Evolutionary conservation across 2,113 vertebrate genomes (phyloP).

Genomic region (Murina feae): DNA sequence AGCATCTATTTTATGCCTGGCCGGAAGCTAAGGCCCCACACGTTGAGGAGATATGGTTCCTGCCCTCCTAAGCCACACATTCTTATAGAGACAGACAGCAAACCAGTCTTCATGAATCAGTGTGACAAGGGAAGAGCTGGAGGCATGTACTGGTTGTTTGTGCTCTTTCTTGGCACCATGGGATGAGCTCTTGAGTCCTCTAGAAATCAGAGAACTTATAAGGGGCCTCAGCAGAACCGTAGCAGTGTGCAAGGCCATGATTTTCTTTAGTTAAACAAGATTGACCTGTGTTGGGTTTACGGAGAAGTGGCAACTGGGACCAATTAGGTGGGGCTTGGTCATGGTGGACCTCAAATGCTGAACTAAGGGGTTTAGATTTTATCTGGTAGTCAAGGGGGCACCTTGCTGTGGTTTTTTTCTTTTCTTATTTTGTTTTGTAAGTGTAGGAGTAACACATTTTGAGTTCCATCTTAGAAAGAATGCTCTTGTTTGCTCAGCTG

Average conservation of each 20-base stretch:
- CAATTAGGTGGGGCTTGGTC: fast-evolving
- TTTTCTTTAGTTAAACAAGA: too few relatives aligned
- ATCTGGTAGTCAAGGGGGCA: neutral
- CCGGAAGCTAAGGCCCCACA: neutral
- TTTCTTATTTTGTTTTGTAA: neutral
- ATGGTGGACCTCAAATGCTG: neutral
- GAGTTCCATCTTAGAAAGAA: neutral
- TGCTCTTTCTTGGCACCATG: fast-evolving
- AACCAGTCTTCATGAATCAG: fast-evolving
- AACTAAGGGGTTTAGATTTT: neutral
- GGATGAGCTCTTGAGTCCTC: neutral
- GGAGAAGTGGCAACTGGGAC: fast-evolving
- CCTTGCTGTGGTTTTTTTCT: too few relatives aligned
- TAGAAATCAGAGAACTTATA: neutral
- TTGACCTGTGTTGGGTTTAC: fast-evolving
- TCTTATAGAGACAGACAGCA: neutral
- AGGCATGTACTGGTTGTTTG: fast-evolving
- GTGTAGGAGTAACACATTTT: neutral
- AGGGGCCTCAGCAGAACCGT: fast-evolving
- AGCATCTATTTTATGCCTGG: neutral
- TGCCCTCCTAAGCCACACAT: neutral
- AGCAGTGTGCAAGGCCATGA: fast-evolving
- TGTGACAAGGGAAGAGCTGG: fast-evolving
- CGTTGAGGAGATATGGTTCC: neutral
- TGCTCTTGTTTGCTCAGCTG: neutral